Evolutionary conservation across 2,888 invertebrate genomes (phyloP).

Genomic region (Diploptera punctata): DNA sequence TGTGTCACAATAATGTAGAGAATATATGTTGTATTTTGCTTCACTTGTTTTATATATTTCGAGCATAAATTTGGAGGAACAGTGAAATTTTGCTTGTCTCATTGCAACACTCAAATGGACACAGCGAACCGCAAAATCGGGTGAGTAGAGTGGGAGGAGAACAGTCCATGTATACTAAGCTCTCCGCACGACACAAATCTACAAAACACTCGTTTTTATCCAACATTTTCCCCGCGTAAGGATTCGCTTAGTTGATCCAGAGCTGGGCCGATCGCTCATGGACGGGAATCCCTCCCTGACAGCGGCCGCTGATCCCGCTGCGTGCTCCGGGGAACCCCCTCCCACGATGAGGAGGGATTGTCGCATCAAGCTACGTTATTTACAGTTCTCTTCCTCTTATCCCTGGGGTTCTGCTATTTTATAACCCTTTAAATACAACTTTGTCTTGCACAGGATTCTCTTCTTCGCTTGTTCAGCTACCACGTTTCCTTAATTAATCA

Average conservation of each 20-base stretch:
- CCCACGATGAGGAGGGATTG: slow-evolving; percentile 12
- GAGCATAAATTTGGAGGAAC: neutral
- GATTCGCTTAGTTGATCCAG: neutral
- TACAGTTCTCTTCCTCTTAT: slow-evolving; percentile 17
- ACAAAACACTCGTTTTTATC: slow-evolving; percentile 15
- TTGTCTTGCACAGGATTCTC: neutral
- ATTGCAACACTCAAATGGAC: neutral
- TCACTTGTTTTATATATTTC: neutral
- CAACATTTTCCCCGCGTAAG: neutral
- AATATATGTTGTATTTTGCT: neutral
- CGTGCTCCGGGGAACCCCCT: slow-evolving; percentile 5
- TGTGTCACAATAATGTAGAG: too few relatives aligned
- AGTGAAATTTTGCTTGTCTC: neutral
- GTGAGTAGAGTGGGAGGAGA: too few relatives aligned
- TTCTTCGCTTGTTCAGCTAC: too few relatives aligned
- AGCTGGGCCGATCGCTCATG: slow-evolving; percentile 32
- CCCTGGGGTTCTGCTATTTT: slow-evolving; percentile 14
- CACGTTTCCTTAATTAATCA: too few relatives aligned
- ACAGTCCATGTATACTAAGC: neutral
- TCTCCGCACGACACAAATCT: slow-evolving; percentile 8
- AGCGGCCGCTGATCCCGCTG: slow-evolving; percentile 31
- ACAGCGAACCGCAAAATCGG: neutral
- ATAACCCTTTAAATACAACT: slow-evolving; percentile 20
- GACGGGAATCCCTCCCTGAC: slow-evolving; percentile 28
- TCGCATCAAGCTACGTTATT: slow-evolving; percentile 30